Percentiles rank a stretch among this genome's conserved stretches.
phyloP scores from a whole-genome alignment of 2,888 invertebrate species.

The Oscheius onirici region DNA sequence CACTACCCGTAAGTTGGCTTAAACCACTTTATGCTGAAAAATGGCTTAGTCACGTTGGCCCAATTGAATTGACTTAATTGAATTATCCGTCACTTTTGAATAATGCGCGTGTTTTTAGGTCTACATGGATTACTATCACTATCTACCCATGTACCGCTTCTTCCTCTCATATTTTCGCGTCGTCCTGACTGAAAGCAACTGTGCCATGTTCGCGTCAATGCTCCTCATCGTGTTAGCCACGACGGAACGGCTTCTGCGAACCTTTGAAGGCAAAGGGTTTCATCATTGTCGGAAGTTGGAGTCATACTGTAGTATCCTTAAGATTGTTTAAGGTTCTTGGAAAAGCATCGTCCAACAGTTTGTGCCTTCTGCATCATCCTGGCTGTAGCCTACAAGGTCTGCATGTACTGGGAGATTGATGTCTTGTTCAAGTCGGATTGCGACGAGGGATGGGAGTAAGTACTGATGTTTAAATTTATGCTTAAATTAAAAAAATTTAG shows the following conservation, averaged over 20 bases:
- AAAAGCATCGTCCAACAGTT: constrained; percentile 60
- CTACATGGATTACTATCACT: constrained; percentile 65
- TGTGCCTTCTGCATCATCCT: constrained; percentile 57
- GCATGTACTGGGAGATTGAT: constrained; percentile 66
- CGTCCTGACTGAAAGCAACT: constrained; percentile 55
- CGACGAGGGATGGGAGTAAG: constrained; percentile 45
- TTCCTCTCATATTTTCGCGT: constrained; percentile 63
- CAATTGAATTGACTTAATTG: background rate
- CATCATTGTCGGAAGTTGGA: constrained; percentile 46
- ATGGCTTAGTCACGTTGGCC: background rate
- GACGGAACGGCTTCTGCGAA: constrained; percentile 64
- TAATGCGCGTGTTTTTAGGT: constrained; percentile 49
- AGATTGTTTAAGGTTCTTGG: constrained; percentile 58
- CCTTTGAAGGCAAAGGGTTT: constrained; percentile 56
- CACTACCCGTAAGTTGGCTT: constrained; percentile 64
- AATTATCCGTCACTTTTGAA: constrained; percentile 2
- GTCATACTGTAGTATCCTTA: background rate
- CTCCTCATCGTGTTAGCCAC: constrained; percentile 69
- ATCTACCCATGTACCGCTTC: constrained; percentile 63
- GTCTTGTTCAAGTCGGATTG: constrained; percentile 56
- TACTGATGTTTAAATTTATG: background rate
- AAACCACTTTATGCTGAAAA: background rate
- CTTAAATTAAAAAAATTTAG: too few species aligned
- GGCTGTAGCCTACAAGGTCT: constrained; percentile 65
- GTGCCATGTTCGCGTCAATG: constrained; percentile 69